Percentiles rank a stretch among this genome's conserved stretches.
These are phyloP conservation scores for Macheiramphus alcinus DNA, from an alignment of 2,113 vertebrate genomes.

Conservation along the genomic window DNA sequence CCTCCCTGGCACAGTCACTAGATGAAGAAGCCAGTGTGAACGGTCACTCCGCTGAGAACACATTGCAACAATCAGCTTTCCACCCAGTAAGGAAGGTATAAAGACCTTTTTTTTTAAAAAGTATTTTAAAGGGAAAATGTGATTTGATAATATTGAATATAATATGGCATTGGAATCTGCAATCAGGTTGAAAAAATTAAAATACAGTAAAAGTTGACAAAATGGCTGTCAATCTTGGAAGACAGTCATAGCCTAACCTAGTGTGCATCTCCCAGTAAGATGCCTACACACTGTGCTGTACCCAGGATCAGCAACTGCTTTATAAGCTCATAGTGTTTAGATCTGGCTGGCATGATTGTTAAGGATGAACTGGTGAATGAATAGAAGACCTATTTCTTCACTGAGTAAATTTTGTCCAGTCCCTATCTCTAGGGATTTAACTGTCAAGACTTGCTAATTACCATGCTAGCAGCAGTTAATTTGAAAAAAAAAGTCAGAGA, in stretches of 20 bases:
- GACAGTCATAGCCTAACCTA: not conserved
- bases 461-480: not conserved
- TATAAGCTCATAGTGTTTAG: not conserved
- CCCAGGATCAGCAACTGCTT: not conserved
- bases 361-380: not conserved
- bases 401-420: not conserved
- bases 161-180: not conserved
- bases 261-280: not conserved
- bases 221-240: not conserved
- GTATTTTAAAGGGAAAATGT: not conserved
- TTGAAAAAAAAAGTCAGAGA: not conserved
- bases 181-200: not conserved
- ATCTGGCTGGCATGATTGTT: not conserved
- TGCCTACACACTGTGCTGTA: not conserved
- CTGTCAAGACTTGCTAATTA: not conserved
- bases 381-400: not conserved
- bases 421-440: not conserved
- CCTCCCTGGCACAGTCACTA: conserved; percentile 31
- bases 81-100: conserved; percentile 75
- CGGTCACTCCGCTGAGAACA: conserved; percentile 37
- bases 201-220: not conserved
- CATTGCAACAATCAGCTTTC: conserved; percentile 46
- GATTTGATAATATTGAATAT: not conserved
- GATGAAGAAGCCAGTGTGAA: conserved; percentile 60
- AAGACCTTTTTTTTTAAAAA: not conserved